These are phyloP conservation scores for Nemapogon koenigi DNA, from an alignment of 2,888 invertebrate genomes.

Conservation along the genomic window DNA sequence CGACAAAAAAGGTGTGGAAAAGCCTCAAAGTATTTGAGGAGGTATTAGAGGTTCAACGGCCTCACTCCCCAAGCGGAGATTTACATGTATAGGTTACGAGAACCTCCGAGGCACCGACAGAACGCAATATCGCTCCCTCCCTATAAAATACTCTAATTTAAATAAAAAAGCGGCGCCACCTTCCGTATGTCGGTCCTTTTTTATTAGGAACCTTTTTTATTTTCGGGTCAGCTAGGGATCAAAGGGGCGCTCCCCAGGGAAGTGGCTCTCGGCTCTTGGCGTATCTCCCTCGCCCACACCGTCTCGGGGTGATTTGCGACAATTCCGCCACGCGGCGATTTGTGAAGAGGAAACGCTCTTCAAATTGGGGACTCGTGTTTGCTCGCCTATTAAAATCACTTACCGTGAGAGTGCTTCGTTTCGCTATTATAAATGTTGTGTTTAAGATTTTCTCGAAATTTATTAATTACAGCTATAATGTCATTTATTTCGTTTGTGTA, in stretches of 20 bases:
- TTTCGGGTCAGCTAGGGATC: constrained; percentile 65
- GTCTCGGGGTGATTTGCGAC: constrained; percentile 45
- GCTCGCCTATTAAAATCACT: constrained; percentile 60
- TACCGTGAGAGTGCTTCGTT: constrained; percentile 25
- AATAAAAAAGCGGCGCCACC: constrained; percentile 66
- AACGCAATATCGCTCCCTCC: constrained; percentile 62
- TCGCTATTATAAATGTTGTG: constrained; percentile 24
- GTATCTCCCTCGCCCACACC: constrained; percentile 25
- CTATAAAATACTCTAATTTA: constrained; percentile 66
- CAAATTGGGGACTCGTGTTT: constrained; percentile 51
- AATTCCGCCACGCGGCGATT: constrained; percentile 54
- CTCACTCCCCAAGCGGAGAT: constrained; percentile 26
- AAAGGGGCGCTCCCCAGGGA: constrained; percentile 59
- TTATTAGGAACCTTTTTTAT: constrained; percentile 65
- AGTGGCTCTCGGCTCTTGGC: constrained; percentile 22
- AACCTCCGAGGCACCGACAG: constrained; percentile 53
- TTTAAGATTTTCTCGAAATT: too few relatives aligned
- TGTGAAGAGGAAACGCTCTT: constrained; percentile 59
- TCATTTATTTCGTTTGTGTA: too few relatives aligned
- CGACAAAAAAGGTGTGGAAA: constrained; percentile 18
- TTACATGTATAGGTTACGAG: constrained; percentile 47
- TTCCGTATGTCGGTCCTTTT: constrained; percentile 64
- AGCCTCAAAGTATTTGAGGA: constrained; percentile 31
- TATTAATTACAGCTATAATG: too few relatives aligned
- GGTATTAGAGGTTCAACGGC: constrained; percentile 32